Base-by-base conservation (phyloP, 1,140 invertebrate genomes). In the Zophobas atratus region DNA sequence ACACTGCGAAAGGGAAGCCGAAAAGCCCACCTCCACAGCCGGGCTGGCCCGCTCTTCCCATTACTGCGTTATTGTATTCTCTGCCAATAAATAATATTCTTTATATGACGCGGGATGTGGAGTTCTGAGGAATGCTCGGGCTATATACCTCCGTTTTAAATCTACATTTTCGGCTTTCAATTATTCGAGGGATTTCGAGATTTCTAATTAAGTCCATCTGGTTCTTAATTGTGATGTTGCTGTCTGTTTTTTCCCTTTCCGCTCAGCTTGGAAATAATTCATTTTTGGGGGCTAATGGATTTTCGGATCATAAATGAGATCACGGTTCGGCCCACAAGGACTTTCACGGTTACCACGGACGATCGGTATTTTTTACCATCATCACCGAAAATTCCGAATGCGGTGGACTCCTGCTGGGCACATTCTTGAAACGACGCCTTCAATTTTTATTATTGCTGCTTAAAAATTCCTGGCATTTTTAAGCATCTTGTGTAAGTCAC, bases 21-120 rank as follows among this genome's bases (percentile, higher is more conserved):
- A 38, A n/a, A 43, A 5, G 6, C 60, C 39, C 38, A 43, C 6
- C 38, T n/a, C 32, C 60, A 8, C 6, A n/a, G 5, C 39, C 46
- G 8, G 34, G 3, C 70, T 72, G 78, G 70, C 43, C 78, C 70
- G 8, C 77, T 81, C 56, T 74, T 73, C 78, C 81, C 80, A 82
- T 82, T 83, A 83, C 82, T 63, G 80, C 76, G 79, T 82, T 82
- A 84, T 84, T 84, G 83, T 84, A 83, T 81, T 81, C 83, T 71
- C 75, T 78, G 82, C 82, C 83, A 84, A 84, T 84, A 84, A 84
- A 84, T 84, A 84, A 84, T 84, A 84, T 84, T 84, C 83, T 84
- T 84, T 84, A 84, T 84, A 83, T 83, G 82, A 84, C 79, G 80
- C 73, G 70, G 78, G 80, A 76, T 77, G 51, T 72, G 51, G 70